Conservation (phyloP, 2,888 invertebrate species). For the Drosophila kanekoi region DNA sequence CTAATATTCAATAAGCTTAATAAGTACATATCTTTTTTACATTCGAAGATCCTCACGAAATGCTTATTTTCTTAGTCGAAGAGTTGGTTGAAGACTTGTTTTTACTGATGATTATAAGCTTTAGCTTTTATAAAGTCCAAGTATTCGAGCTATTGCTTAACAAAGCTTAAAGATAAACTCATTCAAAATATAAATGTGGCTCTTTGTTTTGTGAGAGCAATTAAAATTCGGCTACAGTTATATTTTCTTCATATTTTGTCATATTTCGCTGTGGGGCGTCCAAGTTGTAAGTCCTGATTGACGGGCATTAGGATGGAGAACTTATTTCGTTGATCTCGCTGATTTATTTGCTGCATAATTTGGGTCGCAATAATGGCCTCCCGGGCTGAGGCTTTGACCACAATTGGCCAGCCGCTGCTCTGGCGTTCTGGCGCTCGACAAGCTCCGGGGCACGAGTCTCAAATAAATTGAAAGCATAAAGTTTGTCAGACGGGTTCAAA, state of each 20-base stretch:
- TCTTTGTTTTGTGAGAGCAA: neutral
- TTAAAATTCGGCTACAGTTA: neutral
- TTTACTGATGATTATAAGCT: too few relatives aligned
- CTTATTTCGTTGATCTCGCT: constrained; percentile 65
- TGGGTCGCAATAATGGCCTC: constrained; percentile 42
- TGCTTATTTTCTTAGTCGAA: too few relatives aligned
- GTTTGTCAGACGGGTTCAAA: constrained; percentile 62
- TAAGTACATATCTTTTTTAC: too few relatives aligned
- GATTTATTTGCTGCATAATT: constrained; percentile 76
- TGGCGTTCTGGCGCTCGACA: neutral
- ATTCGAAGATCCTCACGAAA: too few relatives aligned
- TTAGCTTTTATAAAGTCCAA: too few relatives aligned
- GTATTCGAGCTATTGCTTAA: too few relatives aligned
- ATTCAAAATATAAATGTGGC: too few relatives aligned
- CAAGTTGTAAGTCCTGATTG: constrained; percentile 57
- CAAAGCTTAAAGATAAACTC: too few relatives aligned
- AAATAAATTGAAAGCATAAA: constrained; percentile 75
- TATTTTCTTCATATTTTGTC: constrained; percentile 3
- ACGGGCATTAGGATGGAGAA: constrained; percentile 50
- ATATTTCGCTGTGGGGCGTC: constrained; percentile 28
- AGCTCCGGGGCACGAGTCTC: constrained; percentile 40
- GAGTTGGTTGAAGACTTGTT: too few relatives aligned
- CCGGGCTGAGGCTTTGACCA: constrained; percentile 30
- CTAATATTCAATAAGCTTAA: too few relatives aligned
- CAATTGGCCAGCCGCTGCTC: constrained; percentile 19